These are phyloP conservation scores for Amblyjoppa proteus DNA, from an alignment of 2,888 invertebrate species.

Conservation along the genomic window DNA sequence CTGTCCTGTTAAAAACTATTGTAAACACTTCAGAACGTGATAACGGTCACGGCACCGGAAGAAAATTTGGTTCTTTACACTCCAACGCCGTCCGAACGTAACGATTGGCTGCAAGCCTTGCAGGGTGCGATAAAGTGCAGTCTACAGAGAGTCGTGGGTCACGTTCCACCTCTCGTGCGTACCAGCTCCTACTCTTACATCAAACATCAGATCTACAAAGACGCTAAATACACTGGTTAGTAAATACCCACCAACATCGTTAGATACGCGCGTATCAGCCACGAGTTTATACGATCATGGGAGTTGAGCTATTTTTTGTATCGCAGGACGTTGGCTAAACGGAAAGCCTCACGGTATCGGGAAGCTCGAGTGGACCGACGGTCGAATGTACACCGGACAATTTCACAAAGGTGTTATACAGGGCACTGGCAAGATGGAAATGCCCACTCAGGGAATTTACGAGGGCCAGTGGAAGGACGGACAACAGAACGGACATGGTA, in stretches of 20 bases:
- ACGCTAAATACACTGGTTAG: conserved; percentile 91
- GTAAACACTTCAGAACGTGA: conserved; percentile 85
- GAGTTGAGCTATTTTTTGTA: conserved; percentile 19
- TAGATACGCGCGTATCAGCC: not conserved
- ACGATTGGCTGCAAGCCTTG: conserved; percentile 92
- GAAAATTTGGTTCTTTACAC: conserved; percentile 90
- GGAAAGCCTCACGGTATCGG: conserved; percentile 95
- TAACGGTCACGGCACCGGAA: conserved; percentile 92
- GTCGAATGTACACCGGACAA: conserved; percentile 92
- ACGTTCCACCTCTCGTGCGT: conserved; percentile 90
- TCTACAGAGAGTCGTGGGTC: conserved; percentile 88
- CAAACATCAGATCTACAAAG: conserved; percentile 90
- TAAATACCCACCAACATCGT: conserved; percentile 50
- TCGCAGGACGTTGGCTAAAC: conserved; percentile 90
- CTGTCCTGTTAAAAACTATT: conserved; percentile 13
- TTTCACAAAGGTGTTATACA: conserved; percentile 91
- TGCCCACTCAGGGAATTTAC: conserved; percentile 89
- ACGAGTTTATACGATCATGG: conserved; percentile 5
- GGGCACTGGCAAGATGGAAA: conserved; percentile 90
- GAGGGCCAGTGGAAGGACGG: conserved; percentile 94
- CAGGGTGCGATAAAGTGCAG: conserved; percentile 90
- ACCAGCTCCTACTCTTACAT: conserved; percentile 91
- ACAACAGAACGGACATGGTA: conserved; percentile 93
- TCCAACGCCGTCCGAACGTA: conserved; percentile 89
- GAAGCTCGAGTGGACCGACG: conserved; percentile 93